Conservation (phyloP, 2,888 invertebrate species). For the Exocentrus adspersus region DNA sequence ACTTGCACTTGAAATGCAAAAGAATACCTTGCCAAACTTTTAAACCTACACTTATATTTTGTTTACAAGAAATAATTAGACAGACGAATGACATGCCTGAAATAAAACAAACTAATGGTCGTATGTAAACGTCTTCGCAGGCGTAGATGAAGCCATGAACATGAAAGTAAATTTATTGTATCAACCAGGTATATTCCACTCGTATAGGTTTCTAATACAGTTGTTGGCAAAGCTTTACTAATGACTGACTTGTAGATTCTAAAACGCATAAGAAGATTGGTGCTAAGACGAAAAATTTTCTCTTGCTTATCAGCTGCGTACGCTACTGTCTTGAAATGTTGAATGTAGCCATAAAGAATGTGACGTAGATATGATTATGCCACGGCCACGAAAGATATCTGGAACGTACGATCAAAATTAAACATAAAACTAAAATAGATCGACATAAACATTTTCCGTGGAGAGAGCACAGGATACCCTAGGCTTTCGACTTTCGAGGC, state of each 20-base stretch:
- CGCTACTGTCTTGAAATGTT: not conserved
- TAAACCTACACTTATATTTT: not conserved
- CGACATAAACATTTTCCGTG: not conserved
- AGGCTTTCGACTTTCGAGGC: constrained; percentile 4
- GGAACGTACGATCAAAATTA: constrained; percentile 11
- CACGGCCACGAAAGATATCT: not conserved
- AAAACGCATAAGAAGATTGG: no score
- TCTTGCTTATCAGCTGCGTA: not conserved
- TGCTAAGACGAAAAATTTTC: no score
- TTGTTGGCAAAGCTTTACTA: no score
- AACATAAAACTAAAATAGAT: constrained; percentile 16
- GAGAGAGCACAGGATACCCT: not conserved
- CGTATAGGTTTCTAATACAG: no score
- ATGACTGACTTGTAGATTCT: no score
- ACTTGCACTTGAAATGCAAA: not conserved
- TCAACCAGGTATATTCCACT: not conserved
- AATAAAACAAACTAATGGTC: not conserved
- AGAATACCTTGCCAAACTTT: not conserved
- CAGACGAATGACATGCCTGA: not conserved
- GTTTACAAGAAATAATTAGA: not conserved
- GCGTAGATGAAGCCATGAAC: no score
- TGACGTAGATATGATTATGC: not conserved
- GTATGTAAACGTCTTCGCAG: not conserved
- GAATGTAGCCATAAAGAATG: not conserved
- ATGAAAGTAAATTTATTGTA: no score